phyloP scores from a whole-genome alignment of 1,140 invertebrate species.

The Mercenaria mercenaria region DNA sequence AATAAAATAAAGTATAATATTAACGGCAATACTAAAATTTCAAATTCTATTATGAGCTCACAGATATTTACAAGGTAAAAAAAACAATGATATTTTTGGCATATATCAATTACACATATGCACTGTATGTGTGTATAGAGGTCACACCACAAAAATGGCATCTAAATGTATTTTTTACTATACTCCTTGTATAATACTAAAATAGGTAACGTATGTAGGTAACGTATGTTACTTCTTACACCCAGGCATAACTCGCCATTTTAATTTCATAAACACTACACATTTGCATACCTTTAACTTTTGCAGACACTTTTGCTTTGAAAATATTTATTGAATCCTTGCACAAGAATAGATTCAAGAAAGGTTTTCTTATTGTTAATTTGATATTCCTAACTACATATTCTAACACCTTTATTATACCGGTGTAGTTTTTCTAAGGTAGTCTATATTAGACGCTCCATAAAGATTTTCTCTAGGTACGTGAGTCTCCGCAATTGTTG shows the following conservation, averaged over 20 bases:
- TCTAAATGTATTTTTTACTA: no score
- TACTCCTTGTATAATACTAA: no score
- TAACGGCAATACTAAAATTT: no score
- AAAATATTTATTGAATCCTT: background rate
- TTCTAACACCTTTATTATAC: slow-evolving; percentile 67
- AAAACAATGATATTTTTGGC: no score
- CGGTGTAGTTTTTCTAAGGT: slow-evolving; percentile 79
- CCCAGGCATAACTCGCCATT: background rate
- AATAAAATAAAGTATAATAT: no score
- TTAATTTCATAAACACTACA: background rate
- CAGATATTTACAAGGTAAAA: no score
- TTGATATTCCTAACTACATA: slow-evolving; percentile 35
- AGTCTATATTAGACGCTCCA: slow-evolving; percentile 72
- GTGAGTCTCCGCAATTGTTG: slow-evolving; percentile 81
- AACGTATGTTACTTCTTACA: no score
- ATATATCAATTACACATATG: no score
- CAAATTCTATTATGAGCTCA: no score
- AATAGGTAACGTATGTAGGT: no score
- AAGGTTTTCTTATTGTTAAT: background rate
- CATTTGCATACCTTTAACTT: background rate
- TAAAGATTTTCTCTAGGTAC: slow-evolving; percentile 67
- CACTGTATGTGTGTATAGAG: no score
- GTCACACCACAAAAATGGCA: no score
- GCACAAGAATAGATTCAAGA: background rate
- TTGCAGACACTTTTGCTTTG: background rate